Conservation (phyloP, 1,140 invertebrate species). For the Epicauta chinensis region DNA sequence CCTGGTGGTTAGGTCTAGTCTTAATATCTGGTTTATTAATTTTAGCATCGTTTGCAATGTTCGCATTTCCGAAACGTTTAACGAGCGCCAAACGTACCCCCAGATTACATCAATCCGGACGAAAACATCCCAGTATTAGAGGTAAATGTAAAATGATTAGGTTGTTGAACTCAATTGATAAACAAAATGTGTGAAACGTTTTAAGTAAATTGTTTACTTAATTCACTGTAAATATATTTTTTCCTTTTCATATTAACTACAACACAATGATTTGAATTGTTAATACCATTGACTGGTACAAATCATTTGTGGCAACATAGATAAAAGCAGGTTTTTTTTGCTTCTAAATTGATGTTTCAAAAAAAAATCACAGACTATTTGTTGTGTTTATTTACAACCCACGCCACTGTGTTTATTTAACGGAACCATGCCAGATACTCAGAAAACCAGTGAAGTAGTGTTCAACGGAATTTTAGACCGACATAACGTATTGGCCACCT, state of each 20-base stretch:
- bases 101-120: slow-evolving; percentile 40
- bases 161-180: slow-evolving; percentile 13
- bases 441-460: too few relatives aligned
- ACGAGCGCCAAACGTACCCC: slow-evolving; percentile 47
- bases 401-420: neutral
- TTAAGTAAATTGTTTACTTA: slow-evolving; percentile 1
- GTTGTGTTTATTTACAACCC: neutral
- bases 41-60: slow-evolving; percentile 77
- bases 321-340: too few relatives aligned
- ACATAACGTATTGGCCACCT: too few relatives aligned
- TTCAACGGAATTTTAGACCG: too few relatives aligned
- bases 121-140: slow-evolving; percentile 54
- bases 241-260: too few relatives aligned
- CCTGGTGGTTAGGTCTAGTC: slow-evolving; percentile 83
- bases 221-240: too few relatives aligned
- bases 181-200: slow-evolving; percentile 11
- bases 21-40: slow-evolving; percentile 73
- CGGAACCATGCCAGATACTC: too few relatives aligned
- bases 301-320: neutral
- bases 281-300: neutral
- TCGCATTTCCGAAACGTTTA: slow-evolving; percentile 73
- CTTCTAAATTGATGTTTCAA: too few relatives aligned
- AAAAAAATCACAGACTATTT: too few relatives aligned
- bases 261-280: too few relatives aligned
- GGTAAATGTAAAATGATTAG: slow-evolving; percentile 29